Conservation (phyloP, 92 coral and sea anemone genomes). For the Plumapathes pennacea region DNA sequence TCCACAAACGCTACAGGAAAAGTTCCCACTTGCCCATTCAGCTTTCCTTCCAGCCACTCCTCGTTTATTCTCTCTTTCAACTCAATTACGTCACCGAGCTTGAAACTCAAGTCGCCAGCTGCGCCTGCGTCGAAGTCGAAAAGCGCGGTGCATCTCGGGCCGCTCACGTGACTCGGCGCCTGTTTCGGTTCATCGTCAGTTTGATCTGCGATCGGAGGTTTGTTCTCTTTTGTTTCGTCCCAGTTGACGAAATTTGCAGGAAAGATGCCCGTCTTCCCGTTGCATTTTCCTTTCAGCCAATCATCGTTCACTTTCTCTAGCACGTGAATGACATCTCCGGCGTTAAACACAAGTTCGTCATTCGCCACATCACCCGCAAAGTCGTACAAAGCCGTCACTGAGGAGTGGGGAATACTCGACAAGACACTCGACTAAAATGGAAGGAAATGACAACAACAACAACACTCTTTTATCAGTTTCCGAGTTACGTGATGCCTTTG, state of each 20-base stretch:
- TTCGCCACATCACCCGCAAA: conserved; percentile 60
- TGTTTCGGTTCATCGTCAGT: not conserved
- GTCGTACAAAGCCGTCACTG: conserved; percentile 71
- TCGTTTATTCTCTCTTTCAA: conserved; percentile 58
- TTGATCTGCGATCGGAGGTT: conserved; percentile 3
- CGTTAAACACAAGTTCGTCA: conserved; percentile 69
- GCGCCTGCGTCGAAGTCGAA: conserved; percentile 70
- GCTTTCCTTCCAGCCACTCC: conserved; percentile 89
- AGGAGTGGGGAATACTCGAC: no score
- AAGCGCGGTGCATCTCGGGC: conserved; percentile 54
- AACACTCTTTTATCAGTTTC: no score
- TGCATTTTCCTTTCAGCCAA: conserved; percentile 75
- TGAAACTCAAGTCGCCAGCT: conserved; percentile 69
- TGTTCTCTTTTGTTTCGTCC: conserved; percentile 27
- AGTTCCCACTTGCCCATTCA: conserved; percentile 68
- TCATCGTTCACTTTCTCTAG: conserved; percentile 73
- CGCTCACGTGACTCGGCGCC: not conserved
- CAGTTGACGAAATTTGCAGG: conserved; percentile 80
- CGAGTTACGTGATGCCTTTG: no score
- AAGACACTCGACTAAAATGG: no score
- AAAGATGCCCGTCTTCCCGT: conserved; percentile 65
- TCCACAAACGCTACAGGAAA: conserved; percentile 89
- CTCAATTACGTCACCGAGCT: conserved; percentile 60
- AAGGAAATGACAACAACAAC: no score
- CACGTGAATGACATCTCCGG: conserved; percentile 71